phyloP scores from a whole-genome alignment of 1,140 invertebrate species.

The Idris sp. region DNA sequence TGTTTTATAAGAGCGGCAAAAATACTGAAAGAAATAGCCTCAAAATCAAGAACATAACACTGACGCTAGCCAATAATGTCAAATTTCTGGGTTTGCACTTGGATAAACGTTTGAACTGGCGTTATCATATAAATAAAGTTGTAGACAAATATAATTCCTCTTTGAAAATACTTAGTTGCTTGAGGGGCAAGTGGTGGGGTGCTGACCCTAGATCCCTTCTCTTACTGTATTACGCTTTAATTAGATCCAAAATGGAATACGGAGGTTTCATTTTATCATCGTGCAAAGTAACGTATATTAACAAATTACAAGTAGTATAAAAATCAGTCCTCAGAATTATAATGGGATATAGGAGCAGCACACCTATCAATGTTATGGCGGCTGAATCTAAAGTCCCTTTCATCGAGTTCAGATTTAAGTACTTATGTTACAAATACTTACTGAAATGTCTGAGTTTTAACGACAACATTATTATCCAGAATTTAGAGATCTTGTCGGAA shows the following conservation, averaged over 20 bases:
- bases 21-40: slow-evolving; percentile 16
- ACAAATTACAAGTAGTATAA: slow-evolving; percentile 13
- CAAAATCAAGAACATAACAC: slow-evolving; percentile 6
- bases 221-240: slow-evolving; percentile 4
- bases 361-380: background rate
- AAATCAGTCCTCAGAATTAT: background rate
- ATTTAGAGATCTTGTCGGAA: background rate
- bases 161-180: slow-evolving; percentile 34
- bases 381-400: slow-evolving; percentile 6
- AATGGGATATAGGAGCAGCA: background rate
- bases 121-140: slow-evolving; percentile 29
- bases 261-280: slow-evolving; percentile 10
- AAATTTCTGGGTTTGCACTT: slow-evolving; percentile 55
- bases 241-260: slow-evolving; percentile 14
- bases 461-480: background rate
- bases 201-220: slow-evolving; percentile 26
- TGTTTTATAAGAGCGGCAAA: slow-evolving; percentile 47
- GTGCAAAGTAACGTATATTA: background rate
- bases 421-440: slow-evolving; percentile 8
- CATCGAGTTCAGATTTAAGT: slow-evolving; percentile 7
- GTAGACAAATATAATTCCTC: slow-evolving; percentile 18
- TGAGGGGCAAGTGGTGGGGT: slow-evolving; percentile 62
- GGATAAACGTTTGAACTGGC: slow-evolving; percentile 40
- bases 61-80: slow-evolving; percentile 5
- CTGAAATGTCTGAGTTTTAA: background rate